A percentile compares a stretch with the other conserved stretches of the same genome.
Conservation (phyloP, 1,140 invertebrate species). For the Drosophila eugracilis region DNA sequence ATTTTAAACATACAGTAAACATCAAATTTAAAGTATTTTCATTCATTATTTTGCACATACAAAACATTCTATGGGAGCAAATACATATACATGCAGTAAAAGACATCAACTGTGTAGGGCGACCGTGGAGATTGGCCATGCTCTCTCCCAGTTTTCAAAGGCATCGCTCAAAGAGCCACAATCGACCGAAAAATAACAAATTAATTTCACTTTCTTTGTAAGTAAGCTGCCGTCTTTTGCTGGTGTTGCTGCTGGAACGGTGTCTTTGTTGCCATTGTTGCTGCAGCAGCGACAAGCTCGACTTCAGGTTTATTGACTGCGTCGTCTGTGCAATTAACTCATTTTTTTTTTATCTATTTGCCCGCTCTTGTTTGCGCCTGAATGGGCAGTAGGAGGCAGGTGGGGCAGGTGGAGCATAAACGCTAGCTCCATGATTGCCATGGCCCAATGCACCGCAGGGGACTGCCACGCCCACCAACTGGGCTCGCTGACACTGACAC, state of each 20-base stretch:
- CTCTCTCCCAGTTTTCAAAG: conserved; percentile 32
- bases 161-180: conserved; percentile 28
- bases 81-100: not conserved
- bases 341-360: conserved; percentile 19
- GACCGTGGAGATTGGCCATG: conserved; percentile 23
- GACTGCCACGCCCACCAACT: conserved; percentile 1
- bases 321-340: conserved; percentile 63
- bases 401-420: conserved; percentile 26
- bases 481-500: conserved; percentile 28
- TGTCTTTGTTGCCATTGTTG: conserved; percentile 56
- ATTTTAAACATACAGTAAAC: not conserved
- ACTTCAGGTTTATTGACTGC: conserved; percentile 75
- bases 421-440: conserved; percentile 36
- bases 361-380: conserved; percentile 45
- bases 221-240: conserved; percentile 36
- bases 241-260: conserved; percentile 29
- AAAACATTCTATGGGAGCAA: not conserved
- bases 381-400: conserved; percentile 41
- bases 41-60: not conserved
- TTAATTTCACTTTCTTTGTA: conserved; percentile 79
- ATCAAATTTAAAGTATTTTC: not conserved
- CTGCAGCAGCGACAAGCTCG: conserved; percentile 37
- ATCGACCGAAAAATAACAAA: conserved; percentile 52
- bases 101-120: conserved; percentile 10
- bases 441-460: conserved; percentile 51